Conservation (phyloP, 1,140 invertebrate genomes). For the Pachyrhynchus sulphureomaculatus region DNA sequence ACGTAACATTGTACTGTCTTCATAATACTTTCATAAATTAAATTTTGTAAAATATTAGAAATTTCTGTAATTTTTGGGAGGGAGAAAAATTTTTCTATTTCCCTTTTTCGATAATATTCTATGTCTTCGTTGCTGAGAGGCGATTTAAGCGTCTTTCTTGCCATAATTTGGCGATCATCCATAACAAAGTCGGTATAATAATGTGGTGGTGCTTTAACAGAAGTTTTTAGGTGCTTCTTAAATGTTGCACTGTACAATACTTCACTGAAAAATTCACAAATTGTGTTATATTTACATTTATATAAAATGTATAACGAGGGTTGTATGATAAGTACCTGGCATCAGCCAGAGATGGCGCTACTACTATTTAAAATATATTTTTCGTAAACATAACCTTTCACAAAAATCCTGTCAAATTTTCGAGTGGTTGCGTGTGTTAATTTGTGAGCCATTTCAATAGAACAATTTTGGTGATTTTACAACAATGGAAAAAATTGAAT, state of each 20-base stretch:
- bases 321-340: neutral
- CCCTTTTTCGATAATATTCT: slow-evolving; percentile 3
- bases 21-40: slow-evolving; percentile 13
- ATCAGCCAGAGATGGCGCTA: too few species aligned
- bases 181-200: slow-evolving; percentile 13
- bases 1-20: neutral
- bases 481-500: too few species aligned
- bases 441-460: neutral
- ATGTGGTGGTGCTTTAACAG: neutral
- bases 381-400: too few species aligned
- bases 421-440: neutral
- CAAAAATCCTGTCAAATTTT: too few species aligned
- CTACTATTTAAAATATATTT: too few species aligned
- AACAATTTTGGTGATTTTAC: too few species aligned
- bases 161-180: slow-evolving; percentile 5
- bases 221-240: neutral
- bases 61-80: slow-evolving; percentile 8
- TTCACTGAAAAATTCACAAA: slow-evolving; percentile 2
- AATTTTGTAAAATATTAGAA: slow-evolving; percentile 6
- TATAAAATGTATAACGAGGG: neutral
- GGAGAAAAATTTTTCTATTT: slow-evolving; percentile 9
- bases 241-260: slow-evolving; percentile 3
- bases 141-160: slow-evolving; percentile 4
- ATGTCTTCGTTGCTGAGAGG: slow-evolving; percentile 9
- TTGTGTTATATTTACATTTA: neutral